Percentiles rank a stretch among this genome's conserved stretches.
Evolutionary conservation across 2,797 vertebrate genomes (phyloP).

Genomic region (Molothrus aeneus): DNA sequence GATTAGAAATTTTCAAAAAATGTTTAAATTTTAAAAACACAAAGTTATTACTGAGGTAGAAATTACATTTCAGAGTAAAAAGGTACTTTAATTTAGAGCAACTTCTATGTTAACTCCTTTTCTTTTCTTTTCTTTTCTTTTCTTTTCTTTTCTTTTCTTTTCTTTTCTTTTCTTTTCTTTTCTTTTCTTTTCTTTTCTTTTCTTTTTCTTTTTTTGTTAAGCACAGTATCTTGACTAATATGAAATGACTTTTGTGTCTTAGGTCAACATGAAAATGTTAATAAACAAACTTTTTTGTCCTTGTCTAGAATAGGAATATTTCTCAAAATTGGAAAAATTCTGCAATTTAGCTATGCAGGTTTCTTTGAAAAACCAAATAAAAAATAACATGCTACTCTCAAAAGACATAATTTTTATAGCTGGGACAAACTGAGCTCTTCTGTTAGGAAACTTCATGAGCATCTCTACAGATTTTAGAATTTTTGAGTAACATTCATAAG

Average conservation of each 20-base stretch:
- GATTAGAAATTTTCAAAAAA: neutral
- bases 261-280: neutral
- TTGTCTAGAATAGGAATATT: neutral
- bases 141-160: neutral
- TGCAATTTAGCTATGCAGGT: neutral
- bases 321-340: neutral
- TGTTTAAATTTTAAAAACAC: neutral
- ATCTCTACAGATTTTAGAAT: neutral
- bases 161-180: neutral
- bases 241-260: neutral
- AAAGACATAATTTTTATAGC: neutral
- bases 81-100: neutral
- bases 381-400: neutral
- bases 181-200: too few relatives aligned
- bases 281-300: neutral
- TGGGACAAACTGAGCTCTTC: neutral
- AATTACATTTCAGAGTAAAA: neutral
- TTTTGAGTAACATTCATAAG: neutral
- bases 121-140: neutral
- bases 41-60: neutral
- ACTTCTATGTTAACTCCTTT: neutral
- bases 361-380: neutral
- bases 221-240: neutral
- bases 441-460: neutral
- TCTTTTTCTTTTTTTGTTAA: too few relatives aligned